Conservation (phyloP, 2,888 invertebrate species). For the Lathronympha strigana region DNA sequence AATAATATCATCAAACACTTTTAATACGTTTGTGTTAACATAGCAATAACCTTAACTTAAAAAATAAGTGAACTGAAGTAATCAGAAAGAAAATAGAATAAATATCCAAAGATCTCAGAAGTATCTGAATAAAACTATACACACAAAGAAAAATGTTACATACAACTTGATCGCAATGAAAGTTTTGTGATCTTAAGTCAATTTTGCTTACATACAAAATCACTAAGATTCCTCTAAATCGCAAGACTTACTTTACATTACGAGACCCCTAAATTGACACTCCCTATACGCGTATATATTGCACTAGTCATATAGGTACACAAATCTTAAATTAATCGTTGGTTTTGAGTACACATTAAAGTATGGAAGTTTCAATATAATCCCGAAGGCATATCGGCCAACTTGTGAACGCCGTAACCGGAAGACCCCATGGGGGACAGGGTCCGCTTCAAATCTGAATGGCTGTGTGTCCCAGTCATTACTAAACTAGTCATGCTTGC, state of each 20-base stretch:
- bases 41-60: slow-evolving; percentile 34
- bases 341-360: slow-evolving; percentile 67
- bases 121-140: slow-evolving; percentile 9
- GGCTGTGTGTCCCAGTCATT: slow-evolving; percentile 73
- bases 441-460: slow-evolving; percentile 75
- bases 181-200: slow-evolving; percentile 73
- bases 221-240: slow-evolving; percentile 69
- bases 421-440: slow-evolving; percentile 71
- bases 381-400: slow-evolving; percentile 90
- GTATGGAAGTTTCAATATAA: slow-evolving; percentile 80
- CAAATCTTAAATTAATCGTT: slow-evolving; percentile 79
- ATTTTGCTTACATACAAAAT: slow-evolving; percentile 80
- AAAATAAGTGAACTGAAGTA: slow-evolving; percentile 11
- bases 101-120: slow-evolving; percentile 25
- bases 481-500: slow-evolving; percentile 79
- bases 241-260: slow-evolving; percentile 36
- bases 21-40: slow-evolving; percentile 33
- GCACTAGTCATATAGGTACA: slow-evolving; percentile 75
- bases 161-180: slow-evolving; percentile 34
- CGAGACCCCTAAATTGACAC: slow-evolving; percentile 26
- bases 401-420: slow-evolving; percentile 83
- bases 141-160: slow-evolving; percentile 9
- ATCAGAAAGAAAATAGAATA: slow-evolving; percentile 18
- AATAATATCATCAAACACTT: slow-evolving; percentile 18
- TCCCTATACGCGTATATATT: slow-evolving; percentile 68